Conservation (phyloP, 1,140 invertebrate genomes). For the Anastrepha obliqua region DNA sequence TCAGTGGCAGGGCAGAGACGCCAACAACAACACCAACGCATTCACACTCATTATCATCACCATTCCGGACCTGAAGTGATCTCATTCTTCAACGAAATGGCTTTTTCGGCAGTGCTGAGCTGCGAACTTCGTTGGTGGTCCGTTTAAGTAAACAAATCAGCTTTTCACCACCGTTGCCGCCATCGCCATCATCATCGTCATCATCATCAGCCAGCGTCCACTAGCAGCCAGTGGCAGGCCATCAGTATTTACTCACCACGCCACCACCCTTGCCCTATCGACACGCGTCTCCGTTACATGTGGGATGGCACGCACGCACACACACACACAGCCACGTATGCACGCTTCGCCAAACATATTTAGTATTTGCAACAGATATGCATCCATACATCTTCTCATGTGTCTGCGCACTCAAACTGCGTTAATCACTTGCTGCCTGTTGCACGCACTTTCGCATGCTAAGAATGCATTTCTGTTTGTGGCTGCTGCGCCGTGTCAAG, state of each 20-base stretch:
- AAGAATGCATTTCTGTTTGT: constrained; percentile 24
- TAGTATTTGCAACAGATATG: not conserved
- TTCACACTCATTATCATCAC: constrained; percentile 30
- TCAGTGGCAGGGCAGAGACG: constrained; percentile 16
- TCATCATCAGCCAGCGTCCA: not conserved
- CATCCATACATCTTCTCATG: not conserved
- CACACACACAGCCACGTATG: too few species aligned
- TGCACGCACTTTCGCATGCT: constrained; percentile 30
- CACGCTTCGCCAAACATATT: not conserved
- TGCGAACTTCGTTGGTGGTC: constrained; percentile 48
- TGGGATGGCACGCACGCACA: not conserved
- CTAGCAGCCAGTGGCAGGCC: not conserved
- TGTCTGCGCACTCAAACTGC: not conserved
- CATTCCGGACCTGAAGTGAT: not conserved
- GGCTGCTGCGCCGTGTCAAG: not conserved
- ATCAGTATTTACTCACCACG: too few species aligned
- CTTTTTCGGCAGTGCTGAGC: not conserved
- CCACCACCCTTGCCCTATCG: not conserved
- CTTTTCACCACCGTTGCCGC: constrained; percentile 13
- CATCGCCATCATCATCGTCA: not conserved
- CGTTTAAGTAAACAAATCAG: constrained; percentile 43
- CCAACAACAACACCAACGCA: constrained; percentile 46
- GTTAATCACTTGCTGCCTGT: constrained; percentile 5
- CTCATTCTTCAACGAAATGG: constrained; percentile 10
- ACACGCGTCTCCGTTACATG: not conserved